Evolutionary conservation across 2,888 invertebrate species (phyloP).

Genomic region (Onthophagus sagittarius): DNA sequence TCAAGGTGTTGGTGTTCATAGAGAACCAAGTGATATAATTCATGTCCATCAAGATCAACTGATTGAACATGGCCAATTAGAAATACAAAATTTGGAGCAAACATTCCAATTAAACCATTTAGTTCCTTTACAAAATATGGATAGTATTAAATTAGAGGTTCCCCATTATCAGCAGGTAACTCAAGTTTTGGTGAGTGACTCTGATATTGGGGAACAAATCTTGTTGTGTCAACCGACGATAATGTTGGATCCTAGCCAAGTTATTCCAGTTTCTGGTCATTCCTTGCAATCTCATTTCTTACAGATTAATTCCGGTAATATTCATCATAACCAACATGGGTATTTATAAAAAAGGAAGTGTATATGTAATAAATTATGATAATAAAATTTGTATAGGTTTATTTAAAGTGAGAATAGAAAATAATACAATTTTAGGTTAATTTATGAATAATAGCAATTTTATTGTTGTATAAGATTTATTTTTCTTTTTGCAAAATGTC

Average conservation of each 20-base stretch:
- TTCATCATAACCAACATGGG: constrained; percentile 31
- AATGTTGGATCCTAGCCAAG: constrained; percentile 43
- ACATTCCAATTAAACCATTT: constrained; percentile 30
- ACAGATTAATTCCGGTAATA: constrained; percentile 38
- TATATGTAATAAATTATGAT: not conserved
- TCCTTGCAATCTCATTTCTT: constrained; percentile 40
- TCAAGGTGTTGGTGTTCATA: not conserved
- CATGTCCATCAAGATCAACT: not conserved
- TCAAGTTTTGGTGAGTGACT: constrained; percentile 39
- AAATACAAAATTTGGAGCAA: constrained; percentile 35
- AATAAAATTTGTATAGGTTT: not conserved
- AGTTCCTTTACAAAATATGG: constrained; percentile 36
- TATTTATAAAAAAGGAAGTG: constrained; percentile 24
- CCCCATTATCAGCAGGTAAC: constrained; percentile 34
- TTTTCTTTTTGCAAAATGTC: no score
- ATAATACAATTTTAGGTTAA: no score
- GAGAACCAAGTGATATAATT: not conserved
- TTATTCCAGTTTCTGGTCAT: constrained; percentile 38
- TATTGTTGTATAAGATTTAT: no score
- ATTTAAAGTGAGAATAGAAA: not conserved
- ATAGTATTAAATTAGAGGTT: constrained; percentile 37
- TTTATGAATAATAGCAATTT: no score
- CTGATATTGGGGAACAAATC: constrained; percentile 40
- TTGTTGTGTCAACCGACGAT: constrained; percentile 43
- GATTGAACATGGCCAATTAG: constrained; percentile 14